Base-by-base conservation (phyloP, 2,888 invertebrate genomes). In the Ophion ventricosus region DNA sequence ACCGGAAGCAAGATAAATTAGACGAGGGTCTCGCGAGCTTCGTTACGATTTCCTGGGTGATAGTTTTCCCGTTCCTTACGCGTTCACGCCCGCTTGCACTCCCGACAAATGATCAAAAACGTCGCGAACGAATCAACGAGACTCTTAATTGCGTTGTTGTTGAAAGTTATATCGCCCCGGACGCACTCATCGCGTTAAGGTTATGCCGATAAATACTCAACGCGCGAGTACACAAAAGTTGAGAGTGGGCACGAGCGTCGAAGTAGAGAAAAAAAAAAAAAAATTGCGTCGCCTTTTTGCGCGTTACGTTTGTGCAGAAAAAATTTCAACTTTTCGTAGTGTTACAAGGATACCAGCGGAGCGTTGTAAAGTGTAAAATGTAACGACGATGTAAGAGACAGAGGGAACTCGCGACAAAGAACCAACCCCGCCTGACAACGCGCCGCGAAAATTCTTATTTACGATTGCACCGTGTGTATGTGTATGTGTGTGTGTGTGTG, bases 391-490 rank as follows among this genome's bases (percentile, higher is more conserved):
- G 49, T 8, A 67, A 49, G 11, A 67, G 14, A 56, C 26, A 64
- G 57, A 56, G 35, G 43, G 64, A 49, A 56, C 29, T 64, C 20
- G 40, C 56, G 77, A 14, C 1, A n/a, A 78, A 57, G 61, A 61
- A 73, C 49, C 59, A 73, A 61, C 57, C 66, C 57, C 43, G 23
- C 26, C 67, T 80, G 85, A 57, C 77, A 61, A 85, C 80, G 72
- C 66, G 69, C 63, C 73, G 73, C 59, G 43, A 69, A 72, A 29
- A 67, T 25, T 43, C n/a, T 57, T 69, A 29, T 57, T 57, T 66
- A 64, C 78, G 26, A 43, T 40, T 66, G 20, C 40, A 66, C 40
- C 54, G 4, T 3, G 26, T 56, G 20, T 56, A 11, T 49, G n/a
- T 56, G 29, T 17, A 8, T 35, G 35, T 8, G 26, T 56, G 2